Conservation (phyloP, 2,888 invertebrate species). For the Hybos culiciformis region DNA sequence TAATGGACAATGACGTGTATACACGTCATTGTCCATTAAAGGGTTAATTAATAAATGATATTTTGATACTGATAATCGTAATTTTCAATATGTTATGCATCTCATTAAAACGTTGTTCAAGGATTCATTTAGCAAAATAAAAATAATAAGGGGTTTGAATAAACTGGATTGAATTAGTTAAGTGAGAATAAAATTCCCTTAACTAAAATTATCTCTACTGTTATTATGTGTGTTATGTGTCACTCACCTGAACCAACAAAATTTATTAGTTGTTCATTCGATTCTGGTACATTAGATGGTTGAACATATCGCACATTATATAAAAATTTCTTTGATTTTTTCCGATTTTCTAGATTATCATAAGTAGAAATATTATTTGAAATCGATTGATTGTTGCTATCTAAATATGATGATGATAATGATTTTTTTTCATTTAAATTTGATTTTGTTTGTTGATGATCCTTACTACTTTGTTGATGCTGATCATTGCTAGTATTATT, state of each 20-base stretch:
- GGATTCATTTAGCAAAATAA: neutral
- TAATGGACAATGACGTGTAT: too few species aligned
- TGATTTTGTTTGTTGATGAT: constrained; percentile 13
- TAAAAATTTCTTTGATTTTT: constrained; percentile 17
- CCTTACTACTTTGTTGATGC: constrained; percentile 6
- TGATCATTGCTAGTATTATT: constrained; percentile 11
- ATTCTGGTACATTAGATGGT: constrained; percentile 32
- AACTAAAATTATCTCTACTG: too few species aligned
- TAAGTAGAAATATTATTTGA: constrained; percentile 12
- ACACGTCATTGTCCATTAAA: too few species aligned
- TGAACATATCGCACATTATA: constrained; percentile 24
- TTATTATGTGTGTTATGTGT: too few species aligned
- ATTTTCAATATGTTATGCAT: neutral
- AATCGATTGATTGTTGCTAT: neutral
- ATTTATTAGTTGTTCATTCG: constrained; percentile 45
- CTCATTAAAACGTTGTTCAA: neutral
- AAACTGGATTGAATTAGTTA: too few species aligned
- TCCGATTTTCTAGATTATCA: constrained; percentile 13
- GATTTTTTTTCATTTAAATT: constrained; percentile 10
- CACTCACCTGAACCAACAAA: constrained; percentile 50
- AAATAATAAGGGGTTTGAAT: too few species aligned
- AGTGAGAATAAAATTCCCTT: too few species aligned
- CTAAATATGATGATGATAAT: constrained; percentile 9
- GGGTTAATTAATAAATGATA: too few species aligned
- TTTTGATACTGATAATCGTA: neutral